Evolutionary conservation across 2,113 vertebrate species (phyloP), one percentile per base, ranked within the genome.

Genomic region (Trinectes maculatus): DNA sequence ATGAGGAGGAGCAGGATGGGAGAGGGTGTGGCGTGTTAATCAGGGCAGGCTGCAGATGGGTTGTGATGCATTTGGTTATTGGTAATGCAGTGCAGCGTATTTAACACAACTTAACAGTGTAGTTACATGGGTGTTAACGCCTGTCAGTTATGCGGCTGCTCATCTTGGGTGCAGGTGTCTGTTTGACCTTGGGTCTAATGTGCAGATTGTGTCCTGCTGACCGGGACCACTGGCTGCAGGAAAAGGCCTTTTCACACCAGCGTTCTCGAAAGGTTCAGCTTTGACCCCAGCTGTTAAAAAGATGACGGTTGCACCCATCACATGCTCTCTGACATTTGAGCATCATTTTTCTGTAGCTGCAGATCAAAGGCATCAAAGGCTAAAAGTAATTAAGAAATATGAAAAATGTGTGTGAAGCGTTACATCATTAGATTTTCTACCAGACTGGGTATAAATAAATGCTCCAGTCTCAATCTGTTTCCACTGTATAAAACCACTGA

Each of bases 71-170:
- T 26, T 72, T 9, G 3, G 56, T 54, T 60, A 21, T 43, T 51
- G 55, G 53, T 72, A 54, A 82, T 15, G 66, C 81, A 85, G 59
- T 78, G 80, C 80, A 85, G 80, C 83, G 72, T 80, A 70, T 85
- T 85, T 90, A 91, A 86, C 67, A 15, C 81, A 85, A 80, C 72
- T 86, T 81, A 88, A 63, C 87, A 71, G 76, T 78, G 77, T 88
- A 85, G 87, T 90, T 90, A 88, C 76, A 42, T 51, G 77, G 79
- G 82, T 87, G 87, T 89, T 91, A 91, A 91, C 57, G 82, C 85
- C 82, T 89, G 89, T 90, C 86, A 86, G 85, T 88, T 87, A 88
- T 42, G 39, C 0, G 43, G 65, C 73, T 65, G 39, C 68, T 83
- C 46, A 37, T 74, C 79, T 71, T 68, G 74, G 75, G 55, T 66